Evolutionary conservation across 1,140 invertebrate species (phyloP).

Genomic region (Myzus persicae): DNA sequence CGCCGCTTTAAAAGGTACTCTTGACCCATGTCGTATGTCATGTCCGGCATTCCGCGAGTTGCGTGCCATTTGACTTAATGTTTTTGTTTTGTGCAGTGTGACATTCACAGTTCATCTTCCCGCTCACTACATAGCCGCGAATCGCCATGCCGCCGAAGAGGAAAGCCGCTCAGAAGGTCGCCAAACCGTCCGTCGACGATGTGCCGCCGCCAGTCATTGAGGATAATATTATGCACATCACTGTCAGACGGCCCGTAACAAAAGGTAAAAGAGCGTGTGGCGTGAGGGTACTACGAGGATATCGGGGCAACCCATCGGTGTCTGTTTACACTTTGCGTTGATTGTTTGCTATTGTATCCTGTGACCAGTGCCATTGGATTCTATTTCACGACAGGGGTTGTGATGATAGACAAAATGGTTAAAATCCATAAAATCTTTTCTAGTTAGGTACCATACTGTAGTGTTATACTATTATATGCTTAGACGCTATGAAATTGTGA

Average conservation of each 20-base stretch:
- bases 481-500: too few relatives aligned
- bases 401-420: too few relatives aligned
- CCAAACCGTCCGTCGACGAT: neutral
- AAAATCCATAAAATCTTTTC: too few relatives aligned
- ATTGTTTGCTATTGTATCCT: neutral
- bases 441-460: too few relatives aligned
- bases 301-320: too few relatives aligned
- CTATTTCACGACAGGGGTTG: neutral
- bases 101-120: neutral
- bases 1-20: too few relatives aligned
- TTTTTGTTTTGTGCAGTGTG: neutral
- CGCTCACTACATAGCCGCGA: neutral
- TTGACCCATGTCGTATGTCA: too few relatives aligned
- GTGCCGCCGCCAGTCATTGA: neutral
- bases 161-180: neutral
- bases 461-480: too few relatives aligned
- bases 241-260: neutral
- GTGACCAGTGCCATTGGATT: neutral
- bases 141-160: neutral
- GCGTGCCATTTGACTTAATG: neutral
- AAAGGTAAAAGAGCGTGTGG: neutral
- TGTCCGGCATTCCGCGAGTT: too few relatives aligned
- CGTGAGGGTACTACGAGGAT: neutral
- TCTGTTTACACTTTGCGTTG: neutral
- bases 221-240: neutral